A percentile compares a stretch with the other conserved stretches of the same genome.
Conservation (phyloP, 2,113 vertebrate genomes). For the Cryptoleucopteryx plumbea region DNA sequence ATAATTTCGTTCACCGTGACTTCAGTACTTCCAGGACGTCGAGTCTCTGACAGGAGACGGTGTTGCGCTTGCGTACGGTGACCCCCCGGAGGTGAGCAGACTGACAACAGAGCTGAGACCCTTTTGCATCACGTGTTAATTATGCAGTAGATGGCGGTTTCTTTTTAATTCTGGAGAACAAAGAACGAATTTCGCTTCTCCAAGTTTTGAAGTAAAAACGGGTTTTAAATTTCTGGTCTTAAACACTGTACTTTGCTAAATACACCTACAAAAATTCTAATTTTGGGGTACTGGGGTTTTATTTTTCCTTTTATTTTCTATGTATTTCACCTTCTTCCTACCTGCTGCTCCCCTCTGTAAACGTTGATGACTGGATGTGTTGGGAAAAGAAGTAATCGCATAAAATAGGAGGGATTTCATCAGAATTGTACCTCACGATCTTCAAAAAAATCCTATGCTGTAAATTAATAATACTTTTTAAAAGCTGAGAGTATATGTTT, state of each 20-base stretch:
- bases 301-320: not conserved
- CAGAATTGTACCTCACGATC: not conserved
- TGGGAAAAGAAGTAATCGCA: not conserved
- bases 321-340: not conserved
- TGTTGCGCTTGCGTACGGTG: rapidly evolving
- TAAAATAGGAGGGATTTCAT: not conserved
- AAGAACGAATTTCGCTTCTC: not conserved
- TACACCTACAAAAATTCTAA: not conserved
- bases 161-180: not conserved
- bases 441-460: not conserved
- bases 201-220: not conserved
- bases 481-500: not conserved
- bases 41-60: not conserved
- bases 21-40: not conserved
- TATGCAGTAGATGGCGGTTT: not conserved
- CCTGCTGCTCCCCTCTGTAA: not conserved
- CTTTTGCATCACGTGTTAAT: not conserved
- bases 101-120: not conserved
- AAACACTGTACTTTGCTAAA: not conserved
- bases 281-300: not conserved
- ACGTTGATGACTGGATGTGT: not conserved
- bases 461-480: not conserved
- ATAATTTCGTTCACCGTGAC: not conserved
- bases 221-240: not conserved
- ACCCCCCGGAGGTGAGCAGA: not conserved